Conservation (phyloP, 2,888 invertebrate species). For the Stenodera caucasica region DNA sequence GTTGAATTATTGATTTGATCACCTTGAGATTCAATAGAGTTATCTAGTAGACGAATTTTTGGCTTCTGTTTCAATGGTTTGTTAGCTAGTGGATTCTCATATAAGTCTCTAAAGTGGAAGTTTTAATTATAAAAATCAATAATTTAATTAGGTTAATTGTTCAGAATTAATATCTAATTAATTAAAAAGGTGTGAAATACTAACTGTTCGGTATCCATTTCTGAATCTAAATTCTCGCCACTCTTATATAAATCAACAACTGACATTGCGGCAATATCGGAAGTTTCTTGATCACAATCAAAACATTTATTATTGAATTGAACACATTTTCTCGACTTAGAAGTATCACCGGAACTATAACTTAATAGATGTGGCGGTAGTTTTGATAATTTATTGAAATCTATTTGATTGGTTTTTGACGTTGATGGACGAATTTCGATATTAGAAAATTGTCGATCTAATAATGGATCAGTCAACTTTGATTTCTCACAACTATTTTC, state of each 20-base stretch:
- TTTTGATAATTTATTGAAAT: neutral
- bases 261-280: slow-evolving; percentile 59
- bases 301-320: neutral
- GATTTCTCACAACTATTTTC: neutral
- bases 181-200: slow-evolving; percentile 9
- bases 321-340: neutral
- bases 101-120: slow-evolving; percentile 29
- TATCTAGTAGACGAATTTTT: slow-evolving; percentile 12
- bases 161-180: neutral
- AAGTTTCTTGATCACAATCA: neutral
- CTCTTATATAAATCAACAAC: slow-evolving; percentile 62
- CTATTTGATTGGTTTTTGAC: neutral
- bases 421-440: neutral
- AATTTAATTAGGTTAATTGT: slow-evolving; percentile 6
- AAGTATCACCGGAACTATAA: neutral
- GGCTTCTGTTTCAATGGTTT: slow-evolving; percentile 13
- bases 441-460: neutral
- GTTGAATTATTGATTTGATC: neutral
- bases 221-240: slow-evolving; percentile 61
- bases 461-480: neutral
- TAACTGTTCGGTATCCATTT: slow-evolving; percentile 65
- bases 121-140: slow-evolving; percentile 17
- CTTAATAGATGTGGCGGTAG: neutral
- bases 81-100: slow-evolving; percentile 13
- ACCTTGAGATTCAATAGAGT: slow-evolving; percentile 14